Conservation (phyloP, 64 coral and sea anemone genomes). For the Platygyra sinensis region DNA sequence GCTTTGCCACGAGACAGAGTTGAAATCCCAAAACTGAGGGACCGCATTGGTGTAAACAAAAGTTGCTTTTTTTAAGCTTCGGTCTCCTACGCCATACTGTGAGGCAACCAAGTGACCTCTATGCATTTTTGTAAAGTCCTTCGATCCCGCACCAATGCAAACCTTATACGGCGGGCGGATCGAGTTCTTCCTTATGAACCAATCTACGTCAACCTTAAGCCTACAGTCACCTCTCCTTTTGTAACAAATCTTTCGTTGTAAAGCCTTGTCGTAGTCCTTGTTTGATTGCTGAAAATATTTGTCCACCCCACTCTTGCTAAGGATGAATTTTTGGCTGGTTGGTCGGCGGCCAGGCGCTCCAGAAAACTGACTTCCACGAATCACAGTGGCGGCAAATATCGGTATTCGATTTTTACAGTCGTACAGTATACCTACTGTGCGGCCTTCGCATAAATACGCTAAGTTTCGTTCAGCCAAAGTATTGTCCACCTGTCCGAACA, state of each 20-base stretch:
- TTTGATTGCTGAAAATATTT: too few species aligned
- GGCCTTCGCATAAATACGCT: not conserved
- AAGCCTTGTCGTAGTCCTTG: too few species aligned
- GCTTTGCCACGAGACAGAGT: not conserved
- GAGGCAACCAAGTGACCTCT: constrained; percentile 17
- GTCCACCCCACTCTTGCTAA: too few species aligned
- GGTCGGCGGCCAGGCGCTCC: too few species aligned
- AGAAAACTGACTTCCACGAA: not conserved
- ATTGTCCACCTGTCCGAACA: too few species aligned
- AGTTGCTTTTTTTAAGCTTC: not conserved
- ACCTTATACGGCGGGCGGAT: too few species aligned
- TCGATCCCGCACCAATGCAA: not conserved
- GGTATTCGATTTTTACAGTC: constrained; percentile 5
- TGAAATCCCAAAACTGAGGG: constrained; percentile 13
- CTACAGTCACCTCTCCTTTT: too few species aligned
- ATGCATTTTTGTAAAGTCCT: not conserved
- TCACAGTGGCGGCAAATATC: not conserved
- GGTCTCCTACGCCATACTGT: not conserved
- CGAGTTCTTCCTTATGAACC: too few species aligned
- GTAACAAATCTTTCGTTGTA: too few species aligned
- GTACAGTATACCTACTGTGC: constrained; percentile 6
- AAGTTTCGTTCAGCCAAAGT: too few species aligned
- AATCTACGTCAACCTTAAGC: too few species aligned
- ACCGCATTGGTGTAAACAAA: constrained; percentile 23
- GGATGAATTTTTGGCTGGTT: too few species aligned